Evolutionary conservation across 2,113 vertebrate species (phyloP).

Genomic region (Oceanites oceanicus): DNA sequence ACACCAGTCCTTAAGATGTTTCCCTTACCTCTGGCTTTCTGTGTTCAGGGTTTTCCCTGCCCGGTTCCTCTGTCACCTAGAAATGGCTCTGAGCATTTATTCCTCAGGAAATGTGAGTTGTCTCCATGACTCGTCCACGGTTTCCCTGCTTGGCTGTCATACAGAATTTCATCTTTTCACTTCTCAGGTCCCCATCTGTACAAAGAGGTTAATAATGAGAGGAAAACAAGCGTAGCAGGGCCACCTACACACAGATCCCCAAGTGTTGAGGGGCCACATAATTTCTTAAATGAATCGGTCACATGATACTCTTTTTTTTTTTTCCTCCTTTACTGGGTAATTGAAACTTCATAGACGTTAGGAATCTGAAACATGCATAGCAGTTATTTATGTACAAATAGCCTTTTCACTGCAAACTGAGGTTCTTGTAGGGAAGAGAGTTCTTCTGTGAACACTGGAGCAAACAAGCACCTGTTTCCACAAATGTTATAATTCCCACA

Average conservation of each 20-base stretch:
- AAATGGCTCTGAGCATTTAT: neutral
- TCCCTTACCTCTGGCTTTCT: neutral
- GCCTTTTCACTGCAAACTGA: neutral
- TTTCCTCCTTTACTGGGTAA: neutral
- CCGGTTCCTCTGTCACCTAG: neutral
- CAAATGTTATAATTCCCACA: constrained; percentile 1
- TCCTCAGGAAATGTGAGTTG: neutral
- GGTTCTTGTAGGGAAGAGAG: neutral
- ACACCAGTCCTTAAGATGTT: neutral
- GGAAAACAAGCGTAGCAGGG: neutral
- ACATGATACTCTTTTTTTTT: neutral
- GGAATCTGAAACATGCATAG: neutral
- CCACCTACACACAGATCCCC: neutral
- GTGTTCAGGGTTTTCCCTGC: neutral
- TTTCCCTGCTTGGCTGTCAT: neutral
- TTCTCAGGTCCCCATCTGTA: neutral
- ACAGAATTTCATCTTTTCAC: neutral
- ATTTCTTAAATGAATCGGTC: constrained; percentile 31
- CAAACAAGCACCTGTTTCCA: neutral
- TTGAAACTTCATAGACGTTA: constrained; percentile 33
- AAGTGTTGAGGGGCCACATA: neutral
- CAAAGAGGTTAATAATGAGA: neutral
- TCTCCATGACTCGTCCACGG: neutral
- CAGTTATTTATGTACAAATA: constrained; percentile 15
- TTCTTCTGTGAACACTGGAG: neutral